These are phyloP conservation scores for Harpagus bidentatus DNA, from an alignment of 2,113 vertebrate species.

Conservation along the genomic window DNA sequence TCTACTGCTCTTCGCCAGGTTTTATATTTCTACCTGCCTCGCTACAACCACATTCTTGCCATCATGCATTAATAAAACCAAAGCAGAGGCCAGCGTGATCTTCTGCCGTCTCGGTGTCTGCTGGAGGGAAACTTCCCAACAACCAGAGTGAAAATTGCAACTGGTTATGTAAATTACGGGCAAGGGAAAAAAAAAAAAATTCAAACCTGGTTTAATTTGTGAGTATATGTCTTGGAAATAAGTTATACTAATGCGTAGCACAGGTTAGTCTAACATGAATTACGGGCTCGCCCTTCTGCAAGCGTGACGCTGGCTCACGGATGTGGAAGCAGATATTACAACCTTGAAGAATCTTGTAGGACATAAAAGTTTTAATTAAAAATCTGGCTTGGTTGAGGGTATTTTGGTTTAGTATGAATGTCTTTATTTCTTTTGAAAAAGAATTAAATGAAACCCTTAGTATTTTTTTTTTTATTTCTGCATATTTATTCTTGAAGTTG, in stretches of 20 bases:
- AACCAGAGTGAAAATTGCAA: neutral
- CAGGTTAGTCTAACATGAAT: neutral
- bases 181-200: neutral
- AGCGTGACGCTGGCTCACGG: neutral
- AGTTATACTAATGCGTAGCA: neutral
- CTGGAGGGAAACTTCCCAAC: neutral
- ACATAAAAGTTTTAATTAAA: constrained; percentile 42
- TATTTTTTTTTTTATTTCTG: neutral
- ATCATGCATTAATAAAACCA: neutral
- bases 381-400: neutral
- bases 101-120: neutral
- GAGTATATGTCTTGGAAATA: neutral
- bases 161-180: constrained; percentile 7
- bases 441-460: constrained; percentile 39
- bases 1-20: neutral
- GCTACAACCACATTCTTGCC: accelerated
- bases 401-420: constrained; percentile 13
- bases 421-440: constrained; percentile 46
- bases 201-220: constrained; percentile 19
- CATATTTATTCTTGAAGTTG: constrained; percentile 64
- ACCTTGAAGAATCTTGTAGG: constrained; percentile 48
- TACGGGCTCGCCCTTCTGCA: neutral
- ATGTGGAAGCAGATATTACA: neutral
- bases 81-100: neutral
- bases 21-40: neutral